Percentiles rank a stretch among this genome's conserved stretches.
Evolutionary conservation across 2,113 vertebrate genomes (phyloP).

Genomic region (Ictalurus furcatus): DNA sequence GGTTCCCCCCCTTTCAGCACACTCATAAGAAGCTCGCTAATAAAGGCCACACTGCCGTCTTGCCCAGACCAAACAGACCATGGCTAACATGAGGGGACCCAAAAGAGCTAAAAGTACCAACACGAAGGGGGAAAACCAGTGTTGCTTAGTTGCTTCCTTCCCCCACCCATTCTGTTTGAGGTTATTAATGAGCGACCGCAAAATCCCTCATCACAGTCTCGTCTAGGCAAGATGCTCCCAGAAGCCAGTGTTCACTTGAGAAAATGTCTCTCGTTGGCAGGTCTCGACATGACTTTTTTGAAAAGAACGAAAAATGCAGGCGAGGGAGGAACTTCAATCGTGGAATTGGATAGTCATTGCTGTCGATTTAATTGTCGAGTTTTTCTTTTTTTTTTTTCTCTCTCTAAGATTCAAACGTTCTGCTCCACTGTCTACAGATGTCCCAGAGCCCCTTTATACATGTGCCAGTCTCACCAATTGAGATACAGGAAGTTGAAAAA

Average conservation of each 20-base stretch:
- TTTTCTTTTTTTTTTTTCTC: slow-evolving; percentile 29
- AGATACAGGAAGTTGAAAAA: slow-evolving; percentile 84
- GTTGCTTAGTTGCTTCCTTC: slow-evolving; percentile 56
- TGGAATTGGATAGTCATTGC: slow-evolving; percentile 64
- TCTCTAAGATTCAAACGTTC: slow-evolving; percentile 69
- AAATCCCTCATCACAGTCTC: slow-evolving; percentile 79
- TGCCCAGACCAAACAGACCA: slow-evolving; percentile 97
- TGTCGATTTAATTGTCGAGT: slow-evolving; percentile 40
- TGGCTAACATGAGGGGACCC: slow-evolving; percentile 69
- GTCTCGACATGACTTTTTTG: slow-evolving; percentile 91
- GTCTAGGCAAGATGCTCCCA: slow-evolving; percentile 99
- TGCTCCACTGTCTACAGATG: slow-evolving; percentile 82
- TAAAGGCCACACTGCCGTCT: slow-evolving; percentile 98
- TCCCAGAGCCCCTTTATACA: slow-evolving; percentile 76
- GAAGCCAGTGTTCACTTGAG: slow-evolving; percentile 97
- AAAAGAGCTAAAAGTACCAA: slow-evolving; percentile 58
- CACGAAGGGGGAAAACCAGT: slow-evolving; percentile 25
- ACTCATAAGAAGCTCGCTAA: slow-evolving; percentile 89
- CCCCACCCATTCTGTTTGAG: slow-evolving; percentile 55
- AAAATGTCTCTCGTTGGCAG: slow-evolving; percentile 91
- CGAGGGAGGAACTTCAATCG: slow-evolving; percentile 88
- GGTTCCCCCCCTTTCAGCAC: slow-evolving; percentile 68
- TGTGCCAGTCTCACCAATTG: slow-evolving; percentile 99
- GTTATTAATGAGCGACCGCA: slow-evolving; percentile 67
- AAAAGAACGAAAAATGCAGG: slow-evolving; percentile 72